Evolutionary conservation across 1,140 invertebrate genomes (phyloP), one percentile per base, ranked within the genome.

Genomic region (Tribolium castaneum): DNA sequence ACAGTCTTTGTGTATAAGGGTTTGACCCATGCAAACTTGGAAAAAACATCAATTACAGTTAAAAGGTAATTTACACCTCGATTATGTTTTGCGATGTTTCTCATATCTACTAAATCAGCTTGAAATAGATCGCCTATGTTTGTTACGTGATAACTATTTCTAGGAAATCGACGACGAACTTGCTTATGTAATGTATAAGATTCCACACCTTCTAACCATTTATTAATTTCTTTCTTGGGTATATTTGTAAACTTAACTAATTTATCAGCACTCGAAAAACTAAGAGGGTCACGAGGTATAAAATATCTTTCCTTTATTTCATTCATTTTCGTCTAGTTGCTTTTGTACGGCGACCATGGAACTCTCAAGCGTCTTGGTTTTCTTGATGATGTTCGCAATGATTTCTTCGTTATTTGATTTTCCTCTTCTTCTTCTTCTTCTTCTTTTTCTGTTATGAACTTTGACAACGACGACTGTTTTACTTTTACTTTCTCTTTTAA

Each of bases 31-130:
- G 86, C 86, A 81, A 83, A 87, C 83, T 88, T 89, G 62, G 83
- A 84, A 80, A 88, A 88, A 13, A 82, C 78, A 82, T 89, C 87
- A 73, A 90, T 89, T 4, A 88, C 83, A 19, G 83, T 86, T 70
- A 90, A 76, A 19, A 89, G 77, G 77, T 87, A 89, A 54, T 84
- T 85, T 80, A 80, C 84, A 19, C 82, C 82, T 66, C 84, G 81
- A 83, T 89, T 89, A 50, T 81, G 13, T 78, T 76, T 78, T 22
- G 74, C 75, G 78, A 80, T 83, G 1, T 72, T 75, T 35, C 80
- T 77, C 85, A 87, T 86, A 75, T 86, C 85, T 6, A 86, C 83
- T 12, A 87, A 80, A 82, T 87, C 85, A 13, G 82, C 83, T 79
- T 86, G 85, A 84, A 83, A 87, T 2, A 84, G 81, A 59, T 87